Evolutionary conservation across 2,888 invertebrate species (phyloP), one percentile per base, ranked within the genome.

Genomic region (Agrotis segetum): DNA sequence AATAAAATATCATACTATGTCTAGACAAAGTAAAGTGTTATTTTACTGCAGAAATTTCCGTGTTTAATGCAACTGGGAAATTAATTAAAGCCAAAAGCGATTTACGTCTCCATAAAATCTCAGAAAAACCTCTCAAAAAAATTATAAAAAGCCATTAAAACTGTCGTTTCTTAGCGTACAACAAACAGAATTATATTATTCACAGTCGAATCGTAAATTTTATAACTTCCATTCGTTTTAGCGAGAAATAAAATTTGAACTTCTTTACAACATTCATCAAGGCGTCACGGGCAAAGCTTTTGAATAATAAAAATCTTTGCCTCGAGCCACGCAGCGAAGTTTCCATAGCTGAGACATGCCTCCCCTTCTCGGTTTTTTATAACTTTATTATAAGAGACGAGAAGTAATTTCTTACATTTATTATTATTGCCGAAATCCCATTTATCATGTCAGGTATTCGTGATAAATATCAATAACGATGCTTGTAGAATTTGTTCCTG

Each of bases 261-360:
- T 94, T 92, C 92, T 90, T 92, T 92, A 90, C 88, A 92, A 91
- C 95, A 94, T 95, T 94, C 93, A 94, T 95, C 95, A 94, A 90
- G 91, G 90, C 93, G 94, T 94, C 94, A 92, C 82, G 90, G 88
- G 90, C 92, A 92, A 91, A 90, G 90, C 92, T 92, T 94, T 92
- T 95, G 94, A 95, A 94, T 95, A 94, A 94, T 94, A 93, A 94
- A 93, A 93, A 90, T 88, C 86, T 88, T 90, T 84, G 84, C 86
- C 81, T 69, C 67, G 76, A 79, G 80, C 79, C 76, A 81, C 83
- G 81, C 77, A 82, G 79, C 81, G 79, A 73, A 82, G 78, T 81
- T 81, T 76, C 82, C 71, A 71, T 77, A 65, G 71, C 80, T 56
- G 40, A 74, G 83, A 84, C 82, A 81, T 83, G 81, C 83, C 86